A percentile compares a stretch with the other conserved stretches of the same genome.
Conservation (phyloP, 2,113 vertebrate genomes). For the Lipotes vexillifer region DNA sequence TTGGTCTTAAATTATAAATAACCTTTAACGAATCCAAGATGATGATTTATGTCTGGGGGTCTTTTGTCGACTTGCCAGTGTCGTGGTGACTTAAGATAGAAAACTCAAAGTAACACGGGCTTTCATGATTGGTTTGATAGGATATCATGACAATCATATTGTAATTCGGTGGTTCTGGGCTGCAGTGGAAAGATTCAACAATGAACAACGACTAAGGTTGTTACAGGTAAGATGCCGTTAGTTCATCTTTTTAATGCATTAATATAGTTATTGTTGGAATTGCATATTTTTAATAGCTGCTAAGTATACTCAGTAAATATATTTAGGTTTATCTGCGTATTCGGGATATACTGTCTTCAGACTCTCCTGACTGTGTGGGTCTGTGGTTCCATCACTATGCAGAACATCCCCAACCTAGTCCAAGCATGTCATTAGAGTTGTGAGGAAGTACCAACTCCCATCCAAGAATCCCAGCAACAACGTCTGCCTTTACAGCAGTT, state of each 20-base stretch:
- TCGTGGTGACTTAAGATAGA: neutral
- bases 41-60: neutral
- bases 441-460: neutral
- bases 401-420: neutral
- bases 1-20: neutral
- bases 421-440: neutral
- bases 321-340: neutral
- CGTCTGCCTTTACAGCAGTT: neutral
- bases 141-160: slow-evolving; percentile 99
- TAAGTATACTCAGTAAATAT: neutral
- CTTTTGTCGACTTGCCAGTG: neutral
- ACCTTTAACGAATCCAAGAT: neutral
- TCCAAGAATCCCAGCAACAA: neutral
- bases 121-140: slow-evolving; percentile 77
- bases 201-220: slow-evolving; percentile 95
- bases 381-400: neutral
- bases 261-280: neutral
- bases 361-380: neutral
- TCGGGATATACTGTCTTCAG: neutral
- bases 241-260: neutral
- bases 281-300: neutral
- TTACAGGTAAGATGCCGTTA: slow-evolving; percentile 87
- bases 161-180: slow-evolving; percentile 99
- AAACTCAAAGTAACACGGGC: neutral
- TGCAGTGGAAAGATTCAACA: slow-evolving; percentile 98